Percentiles rank a stretch among this genome's conserved stretches.
Evolutionary conservation across 1,140 invertebrate species (phyloP).

Genomic region (Aricia agestis): DNA sequence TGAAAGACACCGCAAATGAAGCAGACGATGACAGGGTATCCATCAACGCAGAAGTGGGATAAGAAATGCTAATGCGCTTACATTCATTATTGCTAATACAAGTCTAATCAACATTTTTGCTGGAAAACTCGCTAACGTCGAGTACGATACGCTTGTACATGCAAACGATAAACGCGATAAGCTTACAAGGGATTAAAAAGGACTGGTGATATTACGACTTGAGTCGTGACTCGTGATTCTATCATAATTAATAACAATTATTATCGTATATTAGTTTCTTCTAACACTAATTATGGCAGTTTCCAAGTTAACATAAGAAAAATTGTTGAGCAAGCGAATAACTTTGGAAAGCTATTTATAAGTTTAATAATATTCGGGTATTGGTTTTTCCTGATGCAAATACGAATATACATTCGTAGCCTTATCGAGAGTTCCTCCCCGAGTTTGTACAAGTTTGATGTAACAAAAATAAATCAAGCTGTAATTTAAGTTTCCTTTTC

Average conservation of each 20-base stretch:
- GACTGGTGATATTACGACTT: background rate
- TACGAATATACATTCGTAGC: background rate
- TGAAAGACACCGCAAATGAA: background rate
- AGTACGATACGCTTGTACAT: background rate
- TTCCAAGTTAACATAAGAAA: no score
- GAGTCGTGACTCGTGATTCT: no score
- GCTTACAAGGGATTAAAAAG: background rate
- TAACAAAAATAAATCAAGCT: constrained; percentile 5
- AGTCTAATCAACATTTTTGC: background rate
- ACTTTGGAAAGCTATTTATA: background rate
- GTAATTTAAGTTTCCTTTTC: constrained; percentile 3
- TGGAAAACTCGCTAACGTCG: background rate
- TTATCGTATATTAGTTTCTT: background rate
- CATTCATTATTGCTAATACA: constrained; percentile 1
- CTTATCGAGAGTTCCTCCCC: background rate
- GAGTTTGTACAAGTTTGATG: background rate
- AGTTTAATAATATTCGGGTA: background rate
- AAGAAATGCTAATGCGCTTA: constrained; percentile 3
- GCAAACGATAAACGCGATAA: background rate
- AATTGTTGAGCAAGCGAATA: background rate
- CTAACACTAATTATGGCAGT: no score
- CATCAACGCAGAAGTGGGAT: background rate
- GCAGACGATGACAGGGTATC: background rate
- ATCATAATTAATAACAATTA: no score
- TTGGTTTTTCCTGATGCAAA: background rate